Base-by-base conservation (phyloP, 2,797 vertebrate species). In the Hyperoplus immaculatus region DNA sequence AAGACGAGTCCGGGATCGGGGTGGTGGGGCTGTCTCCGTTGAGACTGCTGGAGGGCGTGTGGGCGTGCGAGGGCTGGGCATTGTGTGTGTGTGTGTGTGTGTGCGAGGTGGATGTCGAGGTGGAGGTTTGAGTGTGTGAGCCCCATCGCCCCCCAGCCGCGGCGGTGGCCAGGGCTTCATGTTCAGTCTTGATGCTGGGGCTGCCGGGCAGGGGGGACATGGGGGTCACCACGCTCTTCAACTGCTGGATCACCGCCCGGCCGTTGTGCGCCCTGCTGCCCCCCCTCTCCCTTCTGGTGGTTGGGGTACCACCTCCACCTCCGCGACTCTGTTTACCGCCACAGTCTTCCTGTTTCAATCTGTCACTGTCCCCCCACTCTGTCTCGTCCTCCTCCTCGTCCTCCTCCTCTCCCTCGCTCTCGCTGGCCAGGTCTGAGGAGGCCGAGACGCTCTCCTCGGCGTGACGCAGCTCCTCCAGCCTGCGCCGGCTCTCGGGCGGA, bases 221-320 rank as follows among this genome's bases (percentile, higher is more conserved):
- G 29, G 88, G 89, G 66, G 88, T 85, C 73, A 93, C 93, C 1
- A 88, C 87, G 0, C 92, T 94, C 77, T 96, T 96, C 1, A 95
- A 93, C 68, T 96, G 96, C 82, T 96, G 95, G 90, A 97, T 97
- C 62, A 97, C 95, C 0, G 96, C 94, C 6, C 94, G 93, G 9
- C 94, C 94, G 8, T 94, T 95, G 76, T 95, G 95, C 57, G 91
- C 83, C 87, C 93, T 88, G 45, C 81, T 71, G 8, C 80, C 89
- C 69, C 91, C 47, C 46, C 91, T 87, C 55, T 87, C 82, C 50
- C 89, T 83, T 68, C 88, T 55, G 0, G 61, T 78, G 0, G 61
- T 78, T 6, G 84, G 78, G 60, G 73, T 57, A 47, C 82, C 89
- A 14, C 77, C 87, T 8, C 83, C 56, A 8, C 50, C 50, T 11